Evolutionary conservation across 2,113 vertebrate genomes (phyloP).

Genomic region (Pelecanoides urinatrix): DNA sequence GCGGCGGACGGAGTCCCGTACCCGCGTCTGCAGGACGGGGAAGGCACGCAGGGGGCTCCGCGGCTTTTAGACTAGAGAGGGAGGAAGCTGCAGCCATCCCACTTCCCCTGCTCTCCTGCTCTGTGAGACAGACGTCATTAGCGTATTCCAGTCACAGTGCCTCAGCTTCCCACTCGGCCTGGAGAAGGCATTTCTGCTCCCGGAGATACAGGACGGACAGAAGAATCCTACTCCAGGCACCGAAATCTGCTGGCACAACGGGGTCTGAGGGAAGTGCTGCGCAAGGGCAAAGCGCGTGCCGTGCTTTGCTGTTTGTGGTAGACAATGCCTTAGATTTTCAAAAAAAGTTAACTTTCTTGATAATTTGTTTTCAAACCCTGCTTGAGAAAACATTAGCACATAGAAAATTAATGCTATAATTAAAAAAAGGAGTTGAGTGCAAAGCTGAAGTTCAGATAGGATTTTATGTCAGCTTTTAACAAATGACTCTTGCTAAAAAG

Average conservation of each 20-base stretch:
- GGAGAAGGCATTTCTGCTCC: neutral
- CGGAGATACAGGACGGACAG: fast-evolving
- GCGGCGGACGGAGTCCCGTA: neutral
- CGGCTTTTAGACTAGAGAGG: neutral
- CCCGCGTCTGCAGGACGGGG: no score
- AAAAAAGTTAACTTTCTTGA: neutral
- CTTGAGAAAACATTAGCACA: neutral
- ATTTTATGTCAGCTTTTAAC: neutral
- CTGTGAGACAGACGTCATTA: neutral
- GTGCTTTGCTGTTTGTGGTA: neutral
- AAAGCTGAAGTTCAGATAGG: neutral
- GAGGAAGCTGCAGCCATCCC: neutral
- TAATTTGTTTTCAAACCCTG: neutral
- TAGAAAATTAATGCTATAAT: neutral
- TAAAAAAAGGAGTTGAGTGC: neutral
- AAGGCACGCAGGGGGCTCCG: neutral
- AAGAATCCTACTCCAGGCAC: neutral
- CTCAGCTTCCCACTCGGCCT: neutral
- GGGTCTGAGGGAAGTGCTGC: fast-evolving
- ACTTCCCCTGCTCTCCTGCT: neutral
- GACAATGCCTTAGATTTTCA: neutral
- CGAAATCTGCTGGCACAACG: neutral
- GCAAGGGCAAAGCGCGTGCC: fast-evolving
- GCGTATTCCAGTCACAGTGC: neutral
- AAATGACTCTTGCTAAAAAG: neutral